These are phyloP conservation scores for Neuroterus valhalla DNA, from an alignment of 1,140 invertebrate species.

Conservation along the genomic window DNA sequence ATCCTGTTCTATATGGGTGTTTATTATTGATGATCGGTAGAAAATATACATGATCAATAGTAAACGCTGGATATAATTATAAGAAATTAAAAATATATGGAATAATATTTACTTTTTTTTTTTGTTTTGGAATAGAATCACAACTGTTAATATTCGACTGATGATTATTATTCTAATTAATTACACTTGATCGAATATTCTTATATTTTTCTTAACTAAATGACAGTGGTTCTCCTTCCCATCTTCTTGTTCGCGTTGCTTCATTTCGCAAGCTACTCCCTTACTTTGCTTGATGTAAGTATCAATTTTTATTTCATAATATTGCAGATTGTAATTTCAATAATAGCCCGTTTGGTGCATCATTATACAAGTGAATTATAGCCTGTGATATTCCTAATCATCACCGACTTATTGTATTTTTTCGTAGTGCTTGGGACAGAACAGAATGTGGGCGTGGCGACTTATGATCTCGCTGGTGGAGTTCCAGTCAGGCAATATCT, in stretches of 20 bases:
- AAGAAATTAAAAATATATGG: too few species aligned
- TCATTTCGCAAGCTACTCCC: conserved; percentile 92
- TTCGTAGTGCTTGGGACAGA: conserved; percentile 88
- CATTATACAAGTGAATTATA: conserved; percentile 36
- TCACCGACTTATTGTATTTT: conserved; percentile 50
- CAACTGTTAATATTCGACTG: not conserved
- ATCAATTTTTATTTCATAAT: conserved; percentile 42
- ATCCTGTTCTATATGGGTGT: too few species aligned
- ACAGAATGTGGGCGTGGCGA: conserved; percentile 90
- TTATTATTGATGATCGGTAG: too few species aligned
- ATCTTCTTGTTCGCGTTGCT: conserved; percentile 92
- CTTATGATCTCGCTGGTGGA: conserved; percentile 90
- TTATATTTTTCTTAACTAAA: conserved; percentile 74
- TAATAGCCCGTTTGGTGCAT: conserved; percentile 42
- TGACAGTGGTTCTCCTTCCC: conserved; percentile 90
- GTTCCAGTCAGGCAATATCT: conserved; percentile 89
- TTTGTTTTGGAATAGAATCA: too few species aligned
- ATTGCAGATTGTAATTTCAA: conserved; percentile 47
- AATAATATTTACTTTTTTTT: too few species aligned
- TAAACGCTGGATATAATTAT: too few species aligned
- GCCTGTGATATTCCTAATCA: conserved; percentile 40
- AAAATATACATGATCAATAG: too few species aligned
- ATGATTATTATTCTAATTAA: not conserved
- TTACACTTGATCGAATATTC: conserved; percentile 34
- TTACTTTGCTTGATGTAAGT: conserved; percentile 93